phyloP scores from a whole-genome alignment of 2,113 vertebrate genomes.

The Tyrannus savana region DNA sequence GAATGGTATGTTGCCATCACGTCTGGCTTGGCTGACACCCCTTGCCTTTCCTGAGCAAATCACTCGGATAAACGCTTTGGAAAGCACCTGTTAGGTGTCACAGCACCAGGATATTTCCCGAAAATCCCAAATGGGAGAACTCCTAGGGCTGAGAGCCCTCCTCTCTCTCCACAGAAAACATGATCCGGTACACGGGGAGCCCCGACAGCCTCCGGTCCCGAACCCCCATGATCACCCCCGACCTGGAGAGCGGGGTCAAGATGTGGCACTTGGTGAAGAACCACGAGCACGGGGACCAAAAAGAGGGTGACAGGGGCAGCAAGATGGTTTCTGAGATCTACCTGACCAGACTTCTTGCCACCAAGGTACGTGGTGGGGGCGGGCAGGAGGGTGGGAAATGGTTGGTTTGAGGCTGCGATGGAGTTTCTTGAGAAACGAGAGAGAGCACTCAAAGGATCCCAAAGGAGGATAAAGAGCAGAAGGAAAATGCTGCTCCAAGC shows the following conservation, averaged over 20 bases:
- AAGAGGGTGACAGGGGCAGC: conserved; percentile 96
- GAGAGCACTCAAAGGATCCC: neutral
- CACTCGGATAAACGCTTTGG: rapidly evolving
- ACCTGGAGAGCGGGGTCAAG: conserved; percentile 95
- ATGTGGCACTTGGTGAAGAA: conserved; percentile 99
- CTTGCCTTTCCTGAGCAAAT: neutral
- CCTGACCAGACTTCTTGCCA: conserved; percentile 93
- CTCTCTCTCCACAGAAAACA: conserved; percentile 84
- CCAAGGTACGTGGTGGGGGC: conserved; percentile 82
- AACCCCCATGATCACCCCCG: conserved; percentile 97
- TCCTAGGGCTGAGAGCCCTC: neutral
- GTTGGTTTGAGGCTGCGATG: neutral
- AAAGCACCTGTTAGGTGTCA: neutral
- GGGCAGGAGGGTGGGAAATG: neutral
- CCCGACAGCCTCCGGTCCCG: conserved; percentile 96
- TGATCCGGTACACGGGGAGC: conserved; percentile 98
- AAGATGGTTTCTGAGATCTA: conserved; percentile 99
- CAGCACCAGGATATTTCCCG: rapidly evolving
- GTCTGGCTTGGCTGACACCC: rapidly evolving
- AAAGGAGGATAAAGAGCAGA: neutral
- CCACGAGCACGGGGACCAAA: conserved; percentile 97
- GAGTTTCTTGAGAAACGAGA: neutral
- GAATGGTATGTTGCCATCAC: rapidly evolving
- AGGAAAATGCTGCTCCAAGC: neutral
- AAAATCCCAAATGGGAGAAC: neutral